Percentiles rank a stretch among this genome's conserved stretches.
These are phyloP conservation scores for Labeo calbasu DNA, from an alignment of 2,797 vertebrate genomes.

Conservation along the genomic window DNA sequence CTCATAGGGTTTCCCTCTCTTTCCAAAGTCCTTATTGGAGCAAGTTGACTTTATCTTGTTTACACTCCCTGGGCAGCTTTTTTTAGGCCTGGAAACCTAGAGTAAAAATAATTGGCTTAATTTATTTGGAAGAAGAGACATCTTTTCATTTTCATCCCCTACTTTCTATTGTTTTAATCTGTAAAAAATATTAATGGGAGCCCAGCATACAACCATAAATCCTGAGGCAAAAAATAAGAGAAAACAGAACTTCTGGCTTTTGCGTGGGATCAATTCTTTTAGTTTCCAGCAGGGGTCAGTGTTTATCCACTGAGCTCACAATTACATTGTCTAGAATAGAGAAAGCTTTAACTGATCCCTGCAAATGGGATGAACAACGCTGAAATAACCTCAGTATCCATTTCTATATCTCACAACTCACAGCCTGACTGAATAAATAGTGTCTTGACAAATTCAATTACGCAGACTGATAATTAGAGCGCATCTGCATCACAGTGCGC, in stretches of 20 bases:
- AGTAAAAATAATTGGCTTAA: background rate
- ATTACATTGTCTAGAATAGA: background rate
- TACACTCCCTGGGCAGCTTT: too few species aligned
- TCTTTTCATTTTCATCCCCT: background rate
- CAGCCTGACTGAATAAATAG: conserved; percentile 34
- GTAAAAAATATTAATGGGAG: background rate
- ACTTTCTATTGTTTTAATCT: background rate
- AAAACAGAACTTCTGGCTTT: background rate
- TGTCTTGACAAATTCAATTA: conserved; percentile 37
- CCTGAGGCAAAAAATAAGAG: background rate
- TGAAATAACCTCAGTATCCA: conserved; percentile 28
- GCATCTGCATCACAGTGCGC: conserved; percentile 32
- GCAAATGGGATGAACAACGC: conserved; percentile 13
- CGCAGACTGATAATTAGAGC: conserved; percentile 35
- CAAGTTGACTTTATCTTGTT: background rate
- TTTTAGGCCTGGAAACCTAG: background rate
- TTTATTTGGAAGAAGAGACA: background rate
- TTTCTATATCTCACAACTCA: conserved; percentile 2
- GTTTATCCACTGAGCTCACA: conserved; percentile 44
- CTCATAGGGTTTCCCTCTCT: background rate
- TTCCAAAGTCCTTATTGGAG: background rate
- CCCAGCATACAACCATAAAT: background rate
- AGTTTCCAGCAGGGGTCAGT: conserved; percentile 59
- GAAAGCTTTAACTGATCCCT: background rate
- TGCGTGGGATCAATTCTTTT: background rate